Base-by-base conservation (phyloP, 2,888 invertebrate genomes). In the Ariolimax columbianus region DNA sequence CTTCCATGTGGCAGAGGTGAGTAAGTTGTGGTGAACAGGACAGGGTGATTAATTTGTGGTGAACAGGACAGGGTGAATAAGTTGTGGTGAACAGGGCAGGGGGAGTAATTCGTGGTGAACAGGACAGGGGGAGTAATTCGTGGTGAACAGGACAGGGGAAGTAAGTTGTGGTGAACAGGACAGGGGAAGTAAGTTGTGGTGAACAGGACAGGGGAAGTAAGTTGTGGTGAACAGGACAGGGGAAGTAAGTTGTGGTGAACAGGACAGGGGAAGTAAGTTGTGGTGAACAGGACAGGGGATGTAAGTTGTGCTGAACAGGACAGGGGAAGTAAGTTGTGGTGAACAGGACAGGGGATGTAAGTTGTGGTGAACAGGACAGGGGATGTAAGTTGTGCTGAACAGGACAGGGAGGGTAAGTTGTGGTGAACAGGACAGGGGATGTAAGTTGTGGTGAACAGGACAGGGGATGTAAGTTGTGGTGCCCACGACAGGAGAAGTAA, bases 301-400 rank as follows among this genome's bases (percentile, higher is more conserved):
- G 7, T 47, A 47, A 47, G 7, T 47, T 47, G 47, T 17, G 17
- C 9, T 47, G 47, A 47, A 47, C 17, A 17, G 17, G 47, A 47
- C 9, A 11, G n/a, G 47, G 7, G 7, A 47, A 11, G 7, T 47
- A 47, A 47, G 7, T 47, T 47, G 47, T 17, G 17, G 51, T 72
- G 72, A 82, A 40, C 51, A 73, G 36, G 78, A 55, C 26, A 59
- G 78, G 19, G 59, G 38, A 38, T 38, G 36, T 40, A 66, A 66
- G 26, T 40, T 26, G 47, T 4, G 26, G 68, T 68, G 68, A 33
- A 23, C 33, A 2, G 33, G 68, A 19, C 0, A 68, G 68, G 6
- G 68, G 7, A n/a, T 63, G 17, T 26, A 47, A 47, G 7, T 47
- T 47, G 47, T 17, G 17, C 9, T 47, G 47, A 47, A 47, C 17